Evolutionary conservation across 2,888 invertebrate species (phyloP), one percentile per base, ranked within the genome.

Genomic region (Metopia argyrocephala): DNA sequence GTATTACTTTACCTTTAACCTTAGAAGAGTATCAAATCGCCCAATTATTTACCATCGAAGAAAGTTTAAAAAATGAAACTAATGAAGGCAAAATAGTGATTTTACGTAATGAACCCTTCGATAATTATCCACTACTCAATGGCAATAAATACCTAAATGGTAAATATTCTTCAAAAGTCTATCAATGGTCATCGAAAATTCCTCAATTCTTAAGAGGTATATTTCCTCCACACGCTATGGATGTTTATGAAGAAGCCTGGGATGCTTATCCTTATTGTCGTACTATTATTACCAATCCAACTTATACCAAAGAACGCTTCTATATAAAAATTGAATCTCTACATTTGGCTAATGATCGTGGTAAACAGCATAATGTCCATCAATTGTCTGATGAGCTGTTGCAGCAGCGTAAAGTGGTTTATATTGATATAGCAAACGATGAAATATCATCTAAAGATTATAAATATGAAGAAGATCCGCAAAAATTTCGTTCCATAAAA

Each of bases 251-350:
- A 91, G 97, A 98, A 91, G 98, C 98, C 84, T 99, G 99, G 99
- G 99, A 99, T 92, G 98, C 98, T n/a, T 99, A 98, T 92, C 99
- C 99, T 6, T 99, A 99, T 91, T 98, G 98, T 92, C 95, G 96
- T 92, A 99, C 99, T 86, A 95, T 97, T 86, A 94, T 97, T 87
- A 95, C 96, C 92, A 97, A 96, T 91, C 92, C 92, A 89, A 84
- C 62, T 65, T 78, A 50, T 56, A 6, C 18, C 5, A 66, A 97
- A 91, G 97, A 97, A 66, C 95, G 95, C 90, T 97, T 98, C 91
- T 92, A 94, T 84, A 96, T 97, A 87, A 94, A 95, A 91, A 97
- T 98, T 91, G 98, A 98, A 91, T 94, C 96, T 54, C 92, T 96
- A 91, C 97, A 97, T 91, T 91, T 94, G 85, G 92, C 92, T 76